These are phyloP conservation scores for Dryas iulia DNA, from an alignment of 1,140 invertebrate species.

Conservation along the genomic window DNA sequence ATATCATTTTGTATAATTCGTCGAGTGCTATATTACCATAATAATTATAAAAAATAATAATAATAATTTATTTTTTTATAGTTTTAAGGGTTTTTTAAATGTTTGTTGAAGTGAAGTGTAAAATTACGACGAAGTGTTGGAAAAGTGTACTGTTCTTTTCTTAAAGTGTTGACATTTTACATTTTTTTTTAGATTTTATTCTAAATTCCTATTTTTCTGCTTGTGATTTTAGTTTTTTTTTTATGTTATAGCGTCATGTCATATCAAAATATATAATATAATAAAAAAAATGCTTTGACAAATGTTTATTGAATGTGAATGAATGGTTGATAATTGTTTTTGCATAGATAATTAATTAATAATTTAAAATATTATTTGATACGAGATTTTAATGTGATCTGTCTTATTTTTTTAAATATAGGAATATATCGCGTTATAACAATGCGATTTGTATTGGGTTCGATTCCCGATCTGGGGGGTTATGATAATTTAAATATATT, in stretches of 20 bases:
- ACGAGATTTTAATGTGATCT: neutral
- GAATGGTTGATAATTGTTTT: neutral
- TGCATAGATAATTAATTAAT: neutral
- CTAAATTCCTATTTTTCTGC: neutral
- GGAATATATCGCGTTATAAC: too few relatives aligned
- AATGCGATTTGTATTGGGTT: too few relatives aligned
- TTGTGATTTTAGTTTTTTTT: neutral
- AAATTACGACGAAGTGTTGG: neutral
- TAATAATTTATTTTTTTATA: neutral
- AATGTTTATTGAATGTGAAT: neutral
- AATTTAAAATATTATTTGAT: neutral
- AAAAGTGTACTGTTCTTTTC: neutral
- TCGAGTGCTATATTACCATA: too few relatives aligned
- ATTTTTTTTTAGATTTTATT: too few relatives aligned
- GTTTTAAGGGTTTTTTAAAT: neutral
- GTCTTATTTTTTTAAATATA: neutral
- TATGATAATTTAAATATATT: too few relatives aligned
- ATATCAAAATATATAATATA: slow-evolving; percentile 1
- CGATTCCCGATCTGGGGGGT: too few relatives aligned
- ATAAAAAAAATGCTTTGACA: neutral
- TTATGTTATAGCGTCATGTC: neutral
- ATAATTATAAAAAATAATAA: too few relatives aligned
- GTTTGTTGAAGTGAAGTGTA: neutral
- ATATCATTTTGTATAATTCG: slow-evolving; percentile 10
- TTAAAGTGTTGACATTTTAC: too few relatives aligned